These are phyloP conservation scores for Nannospalax galili DNA, from an alignment of 2,113 vertebrate genomes.

Conservation along the genomic window DNA sequence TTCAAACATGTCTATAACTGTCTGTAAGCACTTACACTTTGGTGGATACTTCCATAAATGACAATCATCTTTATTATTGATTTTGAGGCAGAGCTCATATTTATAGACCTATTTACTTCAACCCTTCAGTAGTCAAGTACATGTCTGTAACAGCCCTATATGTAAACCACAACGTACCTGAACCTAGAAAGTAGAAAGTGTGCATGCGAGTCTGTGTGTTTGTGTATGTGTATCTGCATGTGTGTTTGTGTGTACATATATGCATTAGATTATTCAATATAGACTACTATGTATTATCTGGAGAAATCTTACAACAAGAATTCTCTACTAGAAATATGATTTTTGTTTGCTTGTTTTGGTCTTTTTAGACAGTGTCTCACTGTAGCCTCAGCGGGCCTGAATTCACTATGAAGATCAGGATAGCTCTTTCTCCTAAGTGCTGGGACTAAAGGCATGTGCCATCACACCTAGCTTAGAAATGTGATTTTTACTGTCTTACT, in stretches of 20 bases:
- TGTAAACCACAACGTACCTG: not conserved
- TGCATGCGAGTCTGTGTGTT: too few relatives aligned
- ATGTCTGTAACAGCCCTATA: not conserved
- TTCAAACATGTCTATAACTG: not conserved
- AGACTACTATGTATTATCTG: not conserved
- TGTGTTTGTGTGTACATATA: too few relatives aligned
- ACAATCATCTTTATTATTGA: not conserved
- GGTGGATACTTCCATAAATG: not conserved
- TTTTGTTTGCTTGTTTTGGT: too few relatives aligned
- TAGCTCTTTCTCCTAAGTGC: too few relatives aligned
- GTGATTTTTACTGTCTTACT: slow-evolving; percentile 49
- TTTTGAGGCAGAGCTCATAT: not conserved
- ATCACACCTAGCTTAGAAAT: not conserved
- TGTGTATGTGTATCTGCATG: too few relatives aligned
- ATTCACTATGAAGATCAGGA: too few relatives aligned
- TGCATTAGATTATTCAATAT: too few relatives aligned
- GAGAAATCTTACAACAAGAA: not conserved
- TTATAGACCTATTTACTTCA: slow-evolving; percentile 29
- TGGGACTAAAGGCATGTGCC: too few relatives aligned
- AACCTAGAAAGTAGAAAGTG: not conserved
- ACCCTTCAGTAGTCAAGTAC: not conserved
- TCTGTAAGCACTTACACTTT: not conserved
- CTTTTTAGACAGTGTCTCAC: too few relatives aligned
- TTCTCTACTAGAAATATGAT: not conserved
- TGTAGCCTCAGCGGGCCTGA: too few relatives aligned